Conservation (phyloP, 2,113 vertebrate species). For the Cercopithecus mona region DNA sequence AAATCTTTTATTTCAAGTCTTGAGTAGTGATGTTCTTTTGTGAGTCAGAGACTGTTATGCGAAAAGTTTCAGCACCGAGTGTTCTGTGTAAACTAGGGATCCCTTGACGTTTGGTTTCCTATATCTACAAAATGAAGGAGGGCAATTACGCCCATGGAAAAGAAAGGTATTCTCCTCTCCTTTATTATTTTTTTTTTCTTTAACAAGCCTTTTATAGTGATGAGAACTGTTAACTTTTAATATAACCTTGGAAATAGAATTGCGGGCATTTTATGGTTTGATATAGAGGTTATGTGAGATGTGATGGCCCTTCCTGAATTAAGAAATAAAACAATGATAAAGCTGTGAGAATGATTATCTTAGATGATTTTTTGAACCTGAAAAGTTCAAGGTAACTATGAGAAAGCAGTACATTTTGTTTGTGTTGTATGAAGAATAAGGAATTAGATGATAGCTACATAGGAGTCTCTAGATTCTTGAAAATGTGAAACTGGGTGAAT, state of each 20-base stretch:
- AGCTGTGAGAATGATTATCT: neutral
- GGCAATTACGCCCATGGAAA: neutral
- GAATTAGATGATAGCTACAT: neutral
- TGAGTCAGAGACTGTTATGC: neutral
- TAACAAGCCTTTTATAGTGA: neutral
- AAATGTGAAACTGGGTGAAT: neutral
- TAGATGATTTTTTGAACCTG: neutral
- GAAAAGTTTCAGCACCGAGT: neutral
- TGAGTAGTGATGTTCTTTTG: neutral
- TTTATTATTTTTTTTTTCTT: neutral
- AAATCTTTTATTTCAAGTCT: conserved; percentile 38
- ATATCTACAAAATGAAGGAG: neutral
- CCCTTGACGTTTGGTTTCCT: neutral
- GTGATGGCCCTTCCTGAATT: neutral
- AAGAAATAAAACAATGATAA: neutral
- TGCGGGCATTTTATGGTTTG: neutral
- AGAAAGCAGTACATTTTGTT: neutral
- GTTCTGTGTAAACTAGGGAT: neutral
- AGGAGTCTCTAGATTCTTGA: neutral
- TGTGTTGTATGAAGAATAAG: neutral
- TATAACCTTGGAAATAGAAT: neutral
- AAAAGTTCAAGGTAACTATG: neutral
- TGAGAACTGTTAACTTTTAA: neutral
- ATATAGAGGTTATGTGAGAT: neutral
- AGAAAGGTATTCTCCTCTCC: neutral